Evolutionary conservation across 2,888 invertebrate genomes (phyloP), one percentile per base, ranked within the genome.

Genomic region (Caenorhabditis drosophilae): DNA sequence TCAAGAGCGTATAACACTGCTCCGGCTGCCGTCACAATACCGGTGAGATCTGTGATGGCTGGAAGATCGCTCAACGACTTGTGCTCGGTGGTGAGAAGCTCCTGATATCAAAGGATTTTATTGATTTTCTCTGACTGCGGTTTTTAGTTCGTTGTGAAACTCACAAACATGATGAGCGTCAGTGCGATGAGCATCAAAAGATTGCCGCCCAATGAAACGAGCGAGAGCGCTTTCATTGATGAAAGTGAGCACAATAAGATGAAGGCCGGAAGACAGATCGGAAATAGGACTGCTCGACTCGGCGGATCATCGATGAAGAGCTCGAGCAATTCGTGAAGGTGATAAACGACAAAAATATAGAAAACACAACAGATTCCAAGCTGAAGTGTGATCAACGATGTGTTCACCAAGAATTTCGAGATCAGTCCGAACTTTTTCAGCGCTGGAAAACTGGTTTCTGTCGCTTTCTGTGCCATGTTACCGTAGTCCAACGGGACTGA

Each of bases 401-500:
- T 56, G 59, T 82, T 83, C 7, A 79, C 76, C 3, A 77, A 41
- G 16, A 71, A 63, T 58, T 78, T 72, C 18, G 70, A 70, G 6
- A 73, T 34, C 12, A 69, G 52, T 25, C 70, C 71, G 46, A 76
- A 59, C 26, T 49, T 68, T n/a, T 71, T 54, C 16, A 80, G 25
- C 2, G 68, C 67, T 4, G 44, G 26, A 27, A 73, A 80, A 52
- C 76, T 75, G 25, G 62, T 63, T 62, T 76, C 51, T 81, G 72
- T 73, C 67, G 80, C 55, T 74, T 80, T 73, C 81, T 84, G 69
- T 20, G 84, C 83, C 31, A 85, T 83, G 52, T 83, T 80, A 16
- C 84, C 84, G 75, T 85, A 86, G 66, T 84, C 84, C 56, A 86
- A 49, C 12, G 75, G 73, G 4, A 57, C 61, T 25, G 76, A 63